These are phyloP conservation scores for Drosophila birchii DNA, from an alignment of 2,888 invertebrate species.

Conservation along the genomic window DNA sequence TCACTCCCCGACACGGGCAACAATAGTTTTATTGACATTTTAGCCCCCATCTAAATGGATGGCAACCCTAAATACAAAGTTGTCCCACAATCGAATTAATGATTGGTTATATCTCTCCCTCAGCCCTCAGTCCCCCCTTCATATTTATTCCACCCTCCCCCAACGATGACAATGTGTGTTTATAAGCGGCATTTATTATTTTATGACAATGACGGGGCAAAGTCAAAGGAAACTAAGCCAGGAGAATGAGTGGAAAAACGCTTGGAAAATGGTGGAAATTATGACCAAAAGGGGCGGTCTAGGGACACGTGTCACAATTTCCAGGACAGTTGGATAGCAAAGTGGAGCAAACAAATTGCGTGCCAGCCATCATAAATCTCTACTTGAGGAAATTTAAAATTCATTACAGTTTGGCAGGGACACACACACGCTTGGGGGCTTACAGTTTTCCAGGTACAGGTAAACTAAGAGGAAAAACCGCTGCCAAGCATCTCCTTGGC, in stretches of 20 bases:
- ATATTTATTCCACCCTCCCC: neutral
- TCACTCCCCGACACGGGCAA: constrained; percentile 38
- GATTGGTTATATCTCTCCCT: constrained; percentile 33
- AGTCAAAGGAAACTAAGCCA: constrained; percentile 27
- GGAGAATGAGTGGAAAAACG: neutral
- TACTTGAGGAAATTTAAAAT: constrained; percentile 41
- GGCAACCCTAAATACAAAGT: constrained; percentile 35
- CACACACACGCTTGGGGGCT: constrained; percentile 24
- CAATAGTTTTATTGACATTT: constrained; percentile 49
- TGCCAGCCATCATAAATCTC: constrained; percentile 49
- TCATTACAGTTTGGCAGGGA: constrained; percentile 53
- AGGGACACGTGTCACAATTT: constrained; percentile 42
- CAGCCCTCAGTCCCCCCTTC: neutral
- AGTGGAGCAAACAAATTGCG: constrained; percentile 41
- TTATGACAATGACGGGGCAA: constrained; percentile 56
- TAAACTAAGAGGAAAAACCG: constrained; percentile 54
- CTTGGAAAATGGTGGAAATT: constrained; percentile 4
- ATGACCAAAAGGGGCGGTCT: constrained; percentile 5
- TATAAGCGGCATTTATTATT: constrained; percentile 71
- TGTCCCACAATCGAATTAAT: constrained; percentile 47
- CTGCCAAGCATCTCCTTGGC: constrained; percentile 57
- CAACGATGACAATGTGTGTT: constrained; percentile 39
- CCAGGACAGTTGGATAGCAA: constrained; percentile 29
- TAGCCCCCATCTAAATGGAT: constrained; percentile 13
- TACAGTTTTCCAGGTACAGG: constrained; percentile 16